Percentiles rank a stretch among this genome's conserved stretches.
Evolutionary conservation across 2,113 vertebrate genomes (phyloP).

Genomic region (Eulacestoma nigropectus): DNA sequence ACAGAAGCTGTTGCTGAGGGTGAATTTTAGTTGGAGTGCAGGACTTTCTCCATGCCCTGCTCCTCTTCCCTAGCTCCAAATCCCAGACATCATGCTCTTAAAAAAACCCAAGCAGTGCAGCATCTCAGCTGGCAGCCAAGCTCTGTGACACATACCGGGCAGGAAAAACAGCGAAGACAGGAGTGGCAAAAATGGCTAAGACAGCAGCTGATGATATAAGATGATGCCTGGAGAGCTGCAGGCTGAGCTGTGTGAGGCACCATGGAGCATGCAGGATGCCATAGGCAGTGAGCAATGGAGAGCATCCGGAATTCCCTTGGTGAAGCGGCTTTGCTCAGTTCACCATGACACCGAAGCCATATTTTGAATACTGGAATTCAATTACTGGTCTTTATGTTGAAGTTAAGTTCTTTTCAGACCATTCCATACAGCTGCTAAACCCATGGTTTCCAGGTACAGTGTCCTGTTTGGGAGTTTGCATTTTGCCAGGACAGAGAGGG

Average conservation of each 20-base stretch:
- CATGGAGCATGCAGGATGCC: background rate
- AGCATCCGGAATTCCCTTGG: background rate
- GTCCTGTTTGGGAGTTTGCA: background rate
- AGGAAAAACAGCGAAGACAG: background rate
- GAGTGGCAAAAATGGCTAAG: background rate
- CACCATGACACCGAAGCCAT: background rate
- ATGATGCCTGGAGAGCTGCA: background rate
- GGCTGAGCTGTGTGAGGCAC: background rate
- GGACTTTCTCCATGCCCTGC: background rate
- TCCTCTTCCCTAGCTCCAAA: background rate
- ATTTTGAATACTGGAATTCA: background rate
- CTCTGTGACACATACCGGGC: background rate
- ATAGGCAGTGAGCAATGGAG: background rate
- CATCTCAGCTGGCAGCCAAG: background rate
- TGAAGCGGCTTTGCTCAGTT: slow-evolving; percentile 12
- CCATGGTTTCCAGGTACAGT: background rate
- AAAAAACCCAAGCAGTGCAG: background rate
- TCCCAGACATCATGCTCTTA: background rate
- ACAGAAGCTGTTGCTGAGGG: background rate
- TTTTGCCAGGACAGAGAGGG: background rate
- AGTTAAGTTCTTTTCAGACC: background rate
- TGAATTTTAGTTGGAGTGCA: background rate
- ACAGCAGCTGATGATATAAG: background rate
- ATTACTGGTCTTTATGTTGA: background rate
- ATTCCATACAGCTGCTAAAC: background rate